These are phyloP conservation scores for Hormaphis cornu DNA, from an alignment of 1,140 invertebrate genomes.

Conservation along the genomic window DNA sequence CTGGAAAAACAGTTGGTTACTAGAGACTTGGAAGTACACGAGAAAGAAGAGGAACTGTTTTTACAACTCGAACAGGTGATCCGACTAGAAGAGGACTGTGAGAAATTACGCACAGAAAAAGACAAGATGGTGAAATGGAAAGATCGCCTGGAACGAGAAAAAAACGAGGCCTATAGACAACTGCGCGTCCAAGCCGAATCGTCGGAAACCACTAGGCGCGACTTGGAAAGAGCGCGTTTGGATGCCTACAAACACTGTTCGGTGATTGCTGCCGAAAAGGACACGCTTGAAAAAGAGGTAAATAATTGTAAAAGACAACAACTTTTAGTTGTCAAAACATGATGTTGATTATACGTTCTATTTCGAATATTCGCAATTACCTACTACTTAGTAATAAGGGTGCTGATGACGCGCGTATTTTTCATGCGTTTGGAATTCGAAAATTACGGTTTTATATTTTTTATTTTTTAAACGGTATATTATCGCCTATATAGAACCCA, in stretches of 20 bases:
- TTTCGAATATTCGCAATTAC: too few species aligned
- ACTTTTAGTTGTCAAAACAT: not conserved
- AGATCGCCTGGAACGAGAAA: slow-evolving; percentile 44
- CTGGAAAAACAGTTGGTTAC: slow-evolving; percentile 48
- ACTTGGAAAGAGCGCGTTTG: slow-evolving; percentile 50
- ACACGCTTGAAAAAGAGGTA: slow-evolving; percentile 51
- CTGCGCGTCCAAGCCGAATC: slow-evolving; percentile 49
- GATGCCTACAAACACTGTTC: slow-evolving; percentile 53
- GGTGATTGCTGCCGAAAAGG: slow-evolving; percentile 50
- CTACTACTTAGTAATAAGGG: too few species aligned
- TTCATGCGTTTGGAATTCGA: too few species aligned
- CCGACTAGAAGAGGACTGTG: slow-evolving; percentile 52
- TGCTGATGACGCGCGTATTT: too few species aligned
- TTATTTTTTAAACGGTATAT: too few species aligned
- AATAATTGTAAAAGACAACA: too few species aligned
- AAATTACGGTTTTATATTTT: too few species aligned
- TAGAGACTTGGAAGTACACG: slow-evolving; percentile 48
- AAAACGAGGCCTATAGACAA: slow-evolving; percentile 44
- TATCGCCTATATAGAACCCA: too few species aligned
- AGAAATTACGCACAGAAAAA: slow-evolving; percentile 44
- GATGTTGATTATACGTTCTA: too few species aligned
- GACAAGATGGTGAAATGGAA: slow-evolving; percentile 45
- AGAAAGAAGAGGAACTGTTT: slow-evolving; percentile 56
- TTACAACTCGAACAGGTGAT: slow-evolving; percentile 51
- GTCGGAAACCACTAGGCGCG: slow-evolving; percentile 49